Evolutionary conservation across 2,797 vertebrate species (phyloP), one percentile per base, ranked within the genome.

Genomic region (Ispidina lecontei): DNA sequence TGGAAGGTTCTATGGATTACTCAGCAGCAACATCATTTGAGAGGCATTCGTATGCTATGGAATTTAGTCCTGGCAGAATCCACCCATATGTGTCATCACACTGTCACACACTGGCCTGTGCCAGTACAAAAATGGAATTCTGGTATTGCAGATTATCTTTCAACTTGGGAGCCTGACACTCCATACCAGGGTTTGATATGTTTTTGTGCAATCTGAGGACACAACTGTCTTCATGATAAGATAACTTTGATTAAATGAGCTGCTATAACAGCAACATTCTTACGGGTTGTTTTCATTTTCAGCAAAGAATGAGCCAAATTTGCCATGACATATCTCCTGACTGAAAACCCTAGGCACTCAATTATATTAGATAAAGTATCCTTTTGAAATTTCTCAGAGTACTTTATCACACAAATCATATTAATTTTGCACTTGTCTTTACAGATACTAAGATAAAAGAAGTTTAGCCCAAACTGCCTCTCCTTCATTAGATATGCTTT

Each of bases 11-110:
- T 54, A 86, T n/a, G 84, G 56, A 90, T 84, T 49, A 68, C 6
- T 33, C 52, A 85, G 20, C 56, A 73, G 25, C 87, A 69, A 91
- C 37, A 68, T 93, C 12, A 85, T 91, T 87, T 92, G 49, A 81
- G 78, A 89, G 33, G 7, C 13, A 0, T 71, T 88, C 46, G 17
- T 44, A 79, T n/a, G 49, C 49, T 91, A 72, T 73, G 87, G 87
- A 91, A 87, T 94, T 78, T 79, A 59, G 65, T 58, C 49, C 85
- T 94, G 71, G 88, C 80, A 78, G 68, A 75, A 85, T 43, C 75
- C 58, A 56, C 70, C 51, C 86, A 16, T 31, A 49, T 72, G 58
- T 70, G 74, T 87, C 71, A 91, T 59, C 35, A 33, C 47, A 52
- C 12, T 64, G 78, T 64, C 62, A 6, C 51, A 70, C 17, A 56